Base-by-base conservation (phyloP, 2,888 invertebrate genomes). In the Plebejus anna region DNA sequence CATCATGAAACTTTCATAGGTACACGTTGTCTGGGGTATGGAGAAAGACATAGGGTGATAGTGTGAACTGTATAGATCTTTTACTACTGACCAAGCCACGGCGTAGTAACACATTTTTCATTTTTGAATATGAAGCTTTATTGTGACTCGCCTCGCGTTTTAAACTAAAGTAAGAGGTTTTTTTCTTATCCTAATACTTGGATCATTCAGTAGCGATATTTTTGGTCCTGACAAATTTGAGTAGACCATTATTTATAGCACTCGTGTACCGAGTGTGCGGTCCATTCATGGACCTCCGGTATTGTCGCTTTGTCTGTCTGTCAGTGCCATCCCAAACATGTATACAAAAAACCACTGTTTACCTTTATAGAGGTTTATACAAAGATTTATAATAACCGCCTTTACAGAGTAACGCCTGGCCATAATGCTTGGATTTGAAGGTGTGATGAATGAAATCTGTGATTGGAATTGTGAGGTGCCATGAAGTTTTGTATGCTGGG, bases 301-400 rank as follows among this genome's bases (percentile, higher is more conserved):
- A 90, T 92, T 92, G 92, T 92, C 82, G 88, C 82, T 86, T 94
- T 93, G 89, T 93, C 82, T 82, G 81, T 83, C 87, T 88, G 91
- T 91, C 92, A 93, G 86, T 89, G 88, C 84, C 86, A 86, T 87
- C 90, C 90, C 90, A 92, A 93, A 94, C 92, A 93, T 83, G 84
- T 85, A 91, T 93, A 93, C 90, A 92, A 93, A 86, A 94, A 91
- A 89, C 85, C 89, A 88, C 90, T 94, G 92, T 94, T 94, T 94
- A 94, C 92, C 89, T 92, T 94, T 91, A 92, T 92, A 92, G 91
- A 92, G 90, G 92, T 92, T 92, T 89, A 92, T 91, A 92, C 92
- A 93, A 91, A 92, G 91, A 87, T 88, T 88, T 85, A 92, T 92
- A 92, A 92, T 91, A 90, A 92, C 90, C 84, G 87, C 82, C 89